Percentiles rank a stretch among this genome's conserved stretches.
Conservation (phyloP, 2,888 invertebrate genomes). For the Clistopyga incitator region DNA sequence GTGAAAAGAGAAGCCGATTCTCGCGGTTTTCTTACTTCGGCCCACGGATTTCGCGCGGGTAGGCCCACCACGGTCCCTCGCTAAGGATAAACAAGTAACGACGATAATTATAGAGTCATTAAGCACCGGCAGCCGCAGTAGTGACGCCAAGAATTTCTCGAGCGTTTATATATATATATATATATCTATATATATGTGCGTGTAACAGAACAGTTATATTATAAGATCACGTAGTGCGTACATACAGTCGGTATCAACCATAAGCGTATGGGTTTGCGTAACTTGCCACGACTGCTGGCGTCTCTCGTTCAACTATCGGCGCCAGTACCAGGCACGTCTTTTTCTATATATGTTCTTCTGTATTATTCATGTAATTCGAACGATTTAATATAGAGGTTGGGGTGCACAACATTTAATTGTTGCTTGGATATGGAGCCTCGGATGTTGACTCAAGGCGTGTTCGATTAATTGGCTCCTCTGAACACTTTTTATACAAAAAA, state of each 20-base stretch:
- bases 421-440: not conserved
- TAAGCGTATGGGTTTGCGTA: constrained; percentile 40
- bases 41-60: constrained; percentile 58
- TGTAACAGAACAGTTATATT: constrained; percentile 33
- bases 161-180: constrained; percentile 30
- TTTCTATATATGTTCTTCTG: constrained; percentile 39
- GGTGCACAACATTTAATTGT: not conserved
- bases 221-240: constrained; percentile 48
- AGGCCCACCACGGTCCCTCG: constrained; percentile 33
- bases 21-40: constrained; percentile 21
- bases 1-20: constrained; percentile 12
- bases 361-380: constrained; percentile 17
- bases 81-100: constrained; percentile 61
- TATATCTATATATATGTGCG: constrained; percentile 13
- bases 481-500: not conserved
- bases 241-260: not conserved
- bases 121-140: constrained; percentile 48
- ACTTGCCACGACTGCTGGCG: constrained; percentile 36
- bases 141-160: constrained; percentile 8
- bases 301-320: constrained; percentile 47
- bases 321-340: constrained; percentile 41
- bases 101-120: constrained; percentile 70
- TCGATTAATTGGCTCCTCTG: not conserved
- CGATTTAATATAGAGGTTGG: not conserved
- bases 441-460: not conserved